A percentile compares a stretch with the other conserved stretches of the same genome.
Conservation (phyloP, 2,797 vertebrate genomes). For the Melanogrammus aeglefinus region DNA sequence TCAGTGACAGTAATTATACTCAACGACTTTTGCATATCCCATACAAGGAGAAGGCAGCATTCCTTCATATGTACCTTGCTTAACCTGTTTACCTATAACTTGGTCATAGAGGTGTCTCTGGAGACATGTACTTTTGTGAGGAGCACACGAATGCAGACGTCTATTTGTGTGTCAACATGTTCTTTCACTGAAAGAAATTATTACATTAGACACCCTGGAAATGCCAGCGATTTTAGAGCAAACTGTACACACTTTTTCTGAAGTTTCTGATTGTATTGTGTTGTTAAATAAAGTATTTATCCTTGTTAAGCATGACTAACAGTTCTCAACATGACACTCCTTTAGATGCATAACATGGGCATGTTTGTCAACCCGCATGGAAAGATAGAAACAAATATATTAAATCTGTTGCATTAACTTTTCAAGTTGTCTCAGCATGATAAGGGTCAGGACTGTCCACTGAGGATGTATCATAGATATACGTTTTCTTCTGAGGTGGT, state of each 20-base stretch:
- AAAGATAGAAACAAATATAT: background rate
- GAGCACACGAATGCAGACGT: background rate
- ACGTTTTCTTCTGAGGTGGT: background rate
- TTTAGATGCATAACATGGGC: too few relatives aligned
- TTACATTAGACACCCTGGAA: background rate
- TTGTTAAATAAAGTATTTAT: background rate
- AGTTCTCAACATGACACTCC: background rate
- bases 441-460: background rate
- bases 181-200: conserved; percentile 31
- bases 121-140: too few relatives aligned
- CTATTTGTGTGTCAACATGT: conserved; percentile 36
- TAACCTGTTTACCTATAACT: background rate
- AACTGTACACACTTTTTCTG: background rate
- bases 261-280: background rate
- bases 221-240: background rate
- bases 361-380: too few relatives aligned
- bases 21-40: background rate
- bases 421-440: background rate
- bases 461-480: background rate
- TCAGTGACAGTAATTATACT: background rate
- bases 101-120: too few relatives aligned
- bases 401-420: background rate
- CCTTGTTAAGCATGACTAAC: background rate
- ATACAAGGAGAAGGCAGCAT: background rate
- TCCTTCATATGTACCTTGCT: background rate